Percentiles rank a stretch among this genome's conserved stretches.
These are phyloP conservation scores for Lasioglossum calceatum DNA, from an alignment of 2,888 invertebrate genomes.

Conservation along the genomic window DNA sequence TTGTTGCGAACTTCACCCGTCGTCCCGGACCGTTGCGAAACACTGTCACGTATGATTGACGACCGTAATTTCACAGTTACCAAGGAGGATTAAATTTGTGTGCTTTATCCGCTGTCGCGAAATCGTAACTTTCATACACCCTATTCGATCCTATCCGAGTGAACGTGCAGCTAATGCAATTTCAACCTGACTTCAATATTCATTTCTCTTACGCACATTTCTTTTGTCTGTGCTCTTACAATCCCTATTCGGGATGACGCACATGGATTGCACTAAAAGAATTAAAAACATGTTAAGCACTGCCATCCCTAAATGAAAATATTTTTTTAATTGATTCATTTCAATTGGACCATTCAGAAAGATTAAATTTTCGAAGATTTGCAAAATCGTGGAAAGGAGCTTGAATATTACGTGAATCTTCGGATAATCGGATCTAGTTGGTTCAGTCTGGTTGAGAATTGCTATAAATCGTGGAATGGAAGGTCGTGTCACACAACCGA, in stretches of 20 bases:
- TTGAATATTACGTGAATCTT: background rate
- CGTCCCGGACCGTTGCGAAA: background rate
- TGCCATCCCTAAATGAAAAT: no score
- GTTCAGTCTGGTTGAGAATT: background rate
- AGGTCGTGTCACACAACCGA: background rate
- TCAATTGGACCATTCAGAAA: background rate
- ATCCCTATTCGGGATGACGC: no score
- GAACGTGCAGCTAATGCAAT: background rate
- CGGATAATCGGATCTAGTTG: background rate
- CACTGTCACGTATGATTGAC: conserved; percentile 8
- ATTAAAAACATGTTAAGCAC: no score
- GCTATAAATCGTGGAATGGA: background rate
- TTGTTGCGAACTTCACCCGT: background rate
- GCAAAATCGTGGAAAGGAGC: no score
- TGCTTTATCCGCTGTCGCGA: background rate
- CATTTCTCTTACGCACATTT: background rate
- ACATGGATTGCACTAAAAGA: no score
- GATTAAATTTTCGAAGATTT: no score
- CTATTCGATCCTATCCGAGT: background rate
- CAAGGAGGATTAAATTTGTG: background rate
- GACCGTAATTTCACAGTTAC: background rate
- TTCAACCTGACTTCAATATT: background rate
- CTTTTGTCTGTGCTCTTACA: no score
- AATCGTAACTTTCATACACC: background rate
- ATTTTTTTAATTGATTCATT: no score